phyloP scores from a whole-genome alignment of 1,140 invertebrate genomes.

The Sitobion miscanthi region DNA sequence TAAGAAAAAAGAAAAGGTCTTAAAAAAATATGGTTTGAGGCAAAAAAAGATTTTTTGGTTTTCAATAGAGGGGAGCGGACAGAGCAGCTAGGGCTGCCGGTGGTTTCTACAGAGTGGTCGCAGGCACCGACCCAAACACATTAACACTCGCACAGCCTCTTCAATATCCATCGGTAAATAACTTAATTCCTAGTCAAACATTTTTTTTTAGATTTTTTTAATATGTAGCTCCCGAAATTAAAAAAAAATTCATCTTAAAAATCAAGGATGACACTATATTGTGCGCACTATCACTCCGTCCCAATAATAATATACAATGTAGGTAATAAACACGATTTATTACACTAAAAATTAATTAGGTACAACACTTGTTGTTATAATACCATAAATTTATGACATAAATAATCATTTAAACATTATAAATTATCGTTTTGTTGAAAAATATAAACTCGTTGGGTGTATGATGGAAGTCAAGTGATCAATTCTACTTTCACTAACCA shows the following conservation, averaged over 20 bases:
- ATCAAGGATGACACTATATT: neutral
- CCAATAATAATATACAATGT: neutral
- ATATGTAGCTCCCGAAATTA: neutral
- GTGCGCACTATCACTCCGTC: neutral
- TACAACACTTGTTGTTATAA: neutral
- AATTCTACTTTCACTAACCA: constrained; percentile 52
- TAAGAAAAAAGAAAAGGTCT: constrained; percentile 8
- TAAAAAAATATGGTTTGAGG: constrained; percentile 45
- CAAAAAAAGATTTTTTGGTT: constrained; percentile 57
- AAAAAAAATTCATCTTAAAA: neutral
- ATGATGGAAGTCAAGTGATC: constrained; percentile 29
- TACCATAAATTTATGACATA: neutral
- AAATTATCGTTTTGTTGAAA: neutral
- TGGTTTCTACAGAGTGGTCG: constrained; percentile 76
- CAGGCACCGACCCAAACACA: constrained; percentile 77
- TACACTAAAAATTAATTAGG: neutral
- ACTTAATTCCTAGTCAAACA: constrained; percentile 44
- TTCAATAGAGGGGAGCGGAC: constrained; percentile 66
- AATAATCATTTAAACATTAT: neutral
- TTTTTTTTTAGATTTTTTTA: constrained; percentile 47
- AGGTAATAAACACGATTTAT: neutral
- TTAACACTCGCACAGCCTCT: constrained; percentile 67
- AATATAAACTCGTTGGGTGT: neutral
- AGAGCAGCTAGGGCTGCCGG: constrained; percentile 77
- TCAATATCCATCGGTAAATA: constrained; percentile 61